Conservation (phyloP, 1,140 invertebrate genomes). For the Drosophila yakuba region DNA sequence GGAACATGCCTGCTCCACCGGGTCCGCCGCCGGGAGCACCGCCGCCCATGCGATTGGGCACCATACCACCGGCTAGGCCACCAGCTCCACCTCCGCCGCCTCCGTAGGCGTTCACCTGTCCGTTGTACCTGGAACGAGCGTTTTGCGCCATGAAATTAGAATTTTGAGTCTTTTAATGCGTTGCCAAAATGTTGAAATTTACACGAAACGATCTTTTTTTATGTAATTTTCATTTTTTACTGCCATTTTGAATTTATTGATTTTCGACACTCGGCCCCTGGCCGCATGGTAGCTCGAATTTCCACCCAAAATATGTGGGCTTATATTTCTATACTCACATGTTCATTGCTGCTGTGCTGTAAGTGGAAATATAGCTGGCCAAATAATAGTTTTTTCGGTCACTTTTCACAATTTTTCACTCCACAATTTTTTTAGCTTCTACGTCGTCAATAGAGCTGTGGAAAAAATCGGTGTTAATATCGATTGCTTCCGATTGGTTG, state of each 20-base stretch:
- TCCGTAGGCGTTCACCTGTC: conserved; percentile 71
- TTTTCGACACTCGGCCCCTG: conserved; percentile 51
- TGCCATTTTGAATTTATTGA: conserved; percentile 81
- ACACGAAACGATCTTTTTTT: conserved; percentile 43
- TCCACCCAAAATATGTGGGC: background rate
- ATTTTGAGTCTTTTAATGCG: conserved; percentile 64
- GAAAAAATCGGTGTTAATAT: conserved; percentile 6
- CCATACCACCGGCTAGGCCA: conserved; percentile 46
- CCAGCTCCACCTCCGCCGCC: conserved; percentile 40
- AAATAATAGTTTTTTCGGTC: conserved; percentile 46
- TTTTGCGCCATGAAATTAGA: conserved; percentile 57
- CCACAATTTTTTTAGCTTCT: conserved; percentile 68
- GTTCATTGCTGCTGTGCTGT: conserved; percentile 49
- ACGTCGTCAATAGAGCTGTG: conserved; percentile 41
- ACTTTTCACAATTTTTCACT: conserved; percentile 72
- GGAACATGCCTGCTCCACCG: conserved; percentile 70
- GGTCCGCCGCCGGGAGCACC: conserved; percentile 23
- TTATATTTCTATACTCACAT: conserved; percentile 44
- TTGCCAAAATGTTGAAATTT: conserved; percentile 39
- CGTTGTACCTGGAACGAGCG: conserved; percentile 70
- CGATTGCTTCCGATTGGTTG: no score
- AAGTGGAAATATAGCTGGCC: conserved; percentile 47
- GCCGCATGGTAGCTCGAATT: conserved; percentile 21
- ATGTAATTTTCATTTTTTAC: conserved; percentile 70
- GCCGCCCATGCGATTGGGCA: conserved; percentile 69